Conservation (phyloP, 2,113 vertebrate species). For the Mesocricetus auratus region DNA sequence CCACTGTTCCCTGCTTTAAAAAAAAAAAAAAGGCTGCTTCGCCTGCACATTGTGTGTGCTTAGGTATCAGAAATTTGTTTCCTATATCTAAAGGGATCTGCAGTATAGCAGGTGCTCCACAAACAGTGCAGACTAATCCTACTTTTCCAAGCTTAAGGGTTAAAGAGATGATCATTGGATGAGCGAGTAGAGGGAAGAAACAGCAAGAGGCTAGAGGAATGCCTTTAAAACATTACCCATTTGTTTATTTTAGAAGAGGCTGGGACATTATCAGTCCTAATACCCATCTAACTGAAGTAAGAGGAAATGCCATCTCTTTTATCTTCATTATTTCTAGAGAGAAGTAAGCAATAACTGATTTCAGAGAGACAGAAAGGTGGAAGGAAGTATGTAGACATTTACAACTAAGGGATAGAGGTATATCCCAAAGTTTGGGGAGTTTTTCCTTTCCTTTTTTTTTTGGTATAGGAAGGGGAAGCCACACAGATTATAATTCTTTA, state of each 20-base stretch:
- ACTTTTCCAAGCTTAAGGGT: slow-evolving; percentile 71
- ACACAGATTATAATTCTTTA: not conserved
- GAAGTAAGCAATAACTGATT: not conserved
- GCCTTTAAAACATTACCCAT: slow-evolving; percentile 49
- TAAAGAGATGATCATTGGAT: slow-evolving; percentile 66
- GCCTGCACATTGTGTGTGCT: not conserved
- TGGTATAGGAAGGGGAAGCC: not conserved
- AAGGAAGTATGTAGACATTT: not conserved
- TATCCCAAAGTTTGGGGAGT: not conserved
- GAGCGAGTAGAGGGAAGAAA: slow-evolving; percentile 47
- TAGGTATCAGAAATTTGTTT: slow-evolving; percentile 38
- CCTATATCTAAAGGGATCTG: slow-evolving; percentile 71
- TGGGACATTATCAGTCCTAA: slow-evolving; percentile 67
- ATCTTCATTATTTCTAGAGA: slow-evolving; percentile 44
- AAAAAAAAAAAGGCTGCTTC: not conserved
- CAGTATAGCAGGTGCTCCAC: slow-evolving; percentile 77
- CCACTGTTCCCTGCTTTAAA: not conserved
- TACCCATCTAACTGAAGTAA: slow-evolving; percentile 55
- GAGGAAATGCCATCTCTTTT: not conserved
- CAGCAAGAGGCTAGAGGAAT: slow-evolving; percentile 16
- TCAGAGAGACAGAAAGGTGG: not conserved
- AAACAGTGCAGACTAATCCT: slow-evolving; percentile 67
- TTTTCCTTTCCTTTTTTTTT: not conserved
- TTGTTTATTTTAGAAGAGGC: slow-evolving; percentile 75
- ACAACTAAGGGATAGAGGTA: slow-evolving; percentile 21